Percentiles rank a stretch among this genome's conserved stretches.
Conservation (phyloP, 2,888 invertebrate genomes). For the Oxyteleia sp. region DNA sequence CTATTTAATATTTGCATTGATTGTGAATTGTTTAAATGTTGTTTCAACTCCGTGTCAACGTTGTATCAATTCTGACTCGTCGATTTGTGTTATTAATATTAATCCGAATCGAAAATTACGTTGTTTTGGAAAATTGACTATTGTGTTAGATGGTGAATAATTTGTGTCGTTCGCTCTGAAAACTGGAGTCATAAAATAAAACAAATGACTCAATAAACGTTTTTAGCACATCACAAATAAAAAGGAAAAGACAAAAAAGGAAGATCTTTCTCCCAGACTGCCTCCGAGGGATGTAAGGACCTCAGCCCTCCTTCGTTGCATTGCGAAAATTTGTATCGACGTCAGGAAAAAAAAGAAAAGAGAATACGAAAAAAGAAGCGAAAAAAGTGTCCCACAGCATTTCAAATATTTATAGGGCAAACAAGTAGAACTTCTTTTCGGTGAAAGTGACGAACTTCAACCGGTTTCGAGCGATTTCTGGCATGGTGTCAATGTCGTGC, state of each 20-base stretch:
- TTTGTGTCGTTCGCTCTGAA: too few relatives aligned
- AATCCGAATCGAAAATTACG: too few relatives aligned
- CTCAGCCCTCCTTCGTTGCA: constrained; percentile 34
- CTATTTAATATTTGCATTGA: too few relatives aligned
- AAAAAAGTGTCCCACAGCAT: constrained; percentile 44
- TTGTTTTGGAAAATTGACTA: too few relatives aligned
- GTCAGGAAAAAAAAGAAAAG: neutral
- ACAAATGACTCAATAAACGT: too few relatives aligned
- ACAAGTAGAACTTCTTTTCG: constrained; percentile 42
- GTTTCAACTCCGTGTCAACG: too few relatives aligned
- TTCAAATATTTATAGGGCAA: constrained; percentile 53
- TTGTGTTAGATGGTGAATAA: too few relatives aligned
- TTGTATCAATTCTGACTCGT: too few relatives aligned
- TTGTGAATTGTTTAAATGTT: too few relatives aligned
- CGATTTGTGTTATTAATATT: too few relatives aligned
- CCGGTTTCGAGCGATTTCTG: constrained; percentile 56
- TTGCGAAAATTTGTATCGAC: constrained; percentile 40
- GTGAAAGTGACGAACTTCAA: constrained; percentile 57
- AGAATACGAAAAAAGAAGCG: constrained; percentile 25
- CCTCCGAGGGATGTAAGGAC: constrained; percentile 40
- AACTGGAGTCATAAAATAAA: too few relatives aligned
- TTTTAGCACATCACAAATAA: constrained; percentile 66
- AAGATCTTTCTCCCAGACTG: constrained; percentile 42
- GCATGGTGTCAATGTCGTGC: constrained; percentile 45
- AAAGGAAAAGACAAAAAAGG: constrained; percentile 37